phyloP scores from a whole-genome alignment of 2,113 vertebrate genomes.

The Delphinus delphis region DNA sequence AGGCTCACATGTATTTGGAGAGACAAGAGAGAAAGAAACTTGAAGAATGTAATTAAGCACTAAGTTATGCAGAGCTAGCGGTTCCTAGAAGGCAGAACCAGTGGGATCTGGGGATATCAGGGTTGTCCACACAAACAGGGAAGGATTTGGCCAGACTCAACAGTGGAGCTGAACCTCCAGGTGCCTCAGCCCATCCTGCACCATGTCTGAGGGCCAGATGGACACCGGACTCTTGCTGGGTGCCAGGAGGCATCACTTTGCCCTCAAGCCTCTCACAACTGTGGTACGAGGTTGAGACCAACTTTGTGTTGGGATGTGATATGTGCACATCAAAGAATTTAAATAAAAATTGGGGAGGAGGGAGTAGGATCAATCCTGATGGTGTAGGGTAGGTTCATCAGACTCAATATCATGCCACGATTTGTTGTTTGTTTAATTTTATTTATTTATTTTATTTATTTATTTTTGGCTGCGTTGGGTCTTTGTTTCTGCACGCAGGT shows the following conservation, averaged over 20 bases:
- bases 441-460: no score
- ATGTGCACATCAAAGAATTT: neutral
- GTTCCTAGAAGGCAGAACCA: neutral
- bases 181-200: neutral
- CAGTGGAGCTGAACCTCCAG: neutral
- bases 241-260: rapidly evolving
- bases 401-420: neutral
- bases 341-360: neutral
- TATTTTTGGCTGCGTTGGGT: no score
- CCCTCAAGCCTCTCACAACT: neutral
- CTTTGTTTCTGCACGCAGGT: no score
- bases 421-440: neutral
- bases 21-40: neutral
- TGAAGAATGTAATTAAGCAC: neutral
- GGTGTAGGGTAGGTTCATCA: neutral
- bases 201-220: neutral
- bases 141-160: neutral
- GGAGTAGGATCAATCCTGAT: neutral
- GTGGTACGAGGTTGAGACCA: neutral
- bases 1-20: neutral
- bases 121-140: neutral
- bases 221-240: neutral
- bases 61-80: neutral
- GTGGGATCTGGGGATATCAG: neutral
- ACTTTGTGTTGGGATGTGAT: no score